These are phyloP conservation scores for Drosophila elegans DNA, from an alignment of 1,140 invertebrate species.

Conservation along the genomic window DNA sequence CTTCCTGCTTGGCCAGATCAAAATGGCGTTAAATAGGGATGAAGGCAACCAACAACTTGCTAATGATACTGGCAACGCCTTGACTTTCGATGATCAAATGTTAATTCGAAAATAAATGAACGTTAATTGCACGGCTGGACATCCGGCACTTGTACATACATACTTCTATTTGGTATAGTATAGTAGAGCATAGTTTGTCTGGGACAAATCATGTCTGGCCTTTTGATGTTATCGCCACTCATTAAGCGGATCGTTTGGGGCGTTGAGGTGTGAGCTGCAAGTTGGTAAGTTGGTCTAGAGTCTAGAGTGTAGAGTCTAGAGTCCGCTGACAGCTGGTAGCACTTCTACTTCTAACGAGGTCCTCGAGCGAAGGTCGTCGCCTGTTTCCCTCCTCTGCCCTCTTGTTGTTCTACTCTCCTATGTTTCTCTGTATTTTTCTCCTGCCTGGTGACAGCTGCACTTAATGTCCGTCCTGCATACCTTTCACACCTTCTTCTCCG, in stretches of 20 bases:
- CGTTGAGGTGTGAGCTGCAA: conserved; percentile 40
- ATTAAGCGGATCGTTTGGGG: conserved; percentile 39
- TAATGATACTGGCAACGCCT: conserved; percentile 39
- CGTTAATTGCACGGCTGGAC: conserved; percentile 71
- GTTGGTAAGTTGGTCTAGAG: conserved; percentile 4
- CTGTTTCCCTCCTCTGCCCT: neutral
- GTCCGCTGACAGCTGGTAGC: conserved; percentile 77
- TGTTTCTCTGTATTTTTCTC: neutral
- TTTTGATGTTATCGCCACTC: conserved; percentile 81
- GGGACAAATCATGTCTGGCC: conserved; percentile 82
- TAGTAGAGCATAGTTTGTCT: conserved; percentile 6
- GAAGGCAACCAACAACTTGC: conserved; percentile 18
- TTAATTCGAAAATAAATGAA: conserved; percentile 84
- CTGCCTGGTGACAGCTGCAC: conserved; percentile 48
- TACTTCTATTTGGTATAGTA: conserved; percentile 7
- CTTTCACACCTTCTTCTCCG: conserved; percentile 66
- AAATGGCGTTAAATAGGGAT: conserved; percentile 52
- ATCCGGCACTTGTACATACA: conserved; percentile 28
- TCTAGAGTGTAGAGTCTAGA: conserved; percentile 5
- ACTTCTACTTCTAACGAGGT: conserved; percentile 75
- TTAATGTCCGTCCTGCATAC: conserved; percentile 50
- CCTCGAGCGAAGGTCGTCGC: conserved; percentile 34
- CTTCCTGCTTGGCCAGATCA: neutral
- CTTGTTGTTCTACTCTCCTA: too few species aligned
- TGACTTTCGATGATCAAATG: conserved; percentile 55